Conservation (phyloP, 2,888 invertebrate species). For the Liodrosophila aerea region DNA sequence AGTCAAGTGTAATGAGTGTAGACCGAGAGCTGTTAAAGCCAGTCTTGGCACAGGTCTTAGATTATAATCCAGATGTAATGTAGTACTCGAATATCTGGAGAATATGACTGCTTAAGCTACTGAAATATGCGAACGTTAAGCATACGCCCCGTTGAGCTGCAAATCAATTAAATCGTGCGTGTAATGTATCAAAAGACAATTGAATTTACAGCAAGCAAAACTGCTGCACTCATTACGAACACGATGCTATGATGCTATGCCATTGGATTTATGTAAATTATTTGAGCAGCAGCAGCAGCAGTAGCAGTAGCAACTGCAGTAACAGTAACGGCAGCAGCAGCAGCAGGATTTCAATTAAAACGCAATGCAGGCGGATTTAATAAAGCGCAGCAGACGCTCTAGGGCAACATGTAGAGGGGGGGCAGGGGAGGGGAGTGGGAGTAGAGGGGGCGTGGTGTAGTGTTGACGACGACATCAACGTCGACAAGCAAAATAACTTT, state of each 20-base stretch:
- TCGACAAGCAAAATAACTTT: slow-evolving; percentile 73
- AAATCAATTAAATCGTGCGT: too few relatives aligned
- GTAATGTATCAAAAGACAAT: too few relatives aligned
- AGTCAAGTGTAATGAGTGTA: too few relatives aligned
- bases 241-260: slow-evolving; percentile 2
- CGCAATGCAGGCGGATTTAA: slow-evolving; percentile 67
- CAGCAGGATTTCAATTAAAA: slow-evolving; percentile 63
- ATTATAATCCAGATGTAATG: too few relatives aligned
- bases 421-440: background rate
- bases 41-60: too few relatives aligned
- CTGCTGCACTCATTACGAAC: slow-evolving; percentile 10
- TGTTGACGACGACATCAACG: slow-evolving; percentile 28
- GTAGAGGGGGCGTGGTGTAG: slow-evolving; percentile 16
- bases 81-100: background rate
- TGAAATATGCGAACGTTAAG: slow-evolving; percentile 11
- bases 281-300: slow-evolving; percentile 31
- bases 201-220: background rate
- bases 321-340: too few relatives aligned
- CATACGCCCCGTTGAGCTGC: slow-evolving; percentile 15
- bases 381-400: slow-evolving; percentile 45
- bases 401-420: background rate
- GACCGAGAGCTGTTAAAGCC: too few relatives aligned
- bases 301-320: too few relatives aligned
- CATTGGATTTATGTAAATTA: slow-evolving; percentile 59
- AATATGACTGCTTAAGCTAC: background rate